Conservation (phyloP, 2,113 vertebrate species). For the Leptodactylus fuscus region DNA sequence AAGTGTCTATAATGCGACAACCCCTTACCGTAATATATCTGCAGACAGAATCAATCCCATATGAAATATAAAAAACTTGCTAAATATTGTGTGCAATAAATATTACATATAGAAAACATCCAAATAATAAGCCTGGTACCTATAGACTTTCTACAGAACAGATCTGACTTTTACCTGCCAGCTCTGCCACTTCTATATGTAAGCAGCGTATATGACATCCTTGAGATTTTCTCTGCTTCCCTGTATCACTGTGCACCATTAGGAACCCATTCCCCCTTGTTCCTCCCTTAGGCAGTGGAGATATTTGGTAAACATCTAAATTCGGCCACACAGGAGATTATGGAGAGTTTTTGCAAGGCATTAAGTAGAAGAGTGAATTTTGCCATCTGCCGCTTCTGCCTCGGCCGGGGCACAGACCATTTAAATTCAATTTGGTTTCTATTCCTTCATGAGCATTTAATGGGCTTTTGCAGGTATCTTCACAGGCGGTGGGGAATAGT, state of each 20-base stretch:
- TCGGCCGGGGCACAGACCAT: slow-evolving; percentile 59
- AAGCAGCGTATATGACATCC: not conserved
- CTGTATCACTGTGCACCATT: not conserved
- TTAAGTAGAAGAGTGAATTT: slow-evolving; percentile 9
- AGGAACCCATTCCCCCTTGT: slow-evolving; percentile 12
- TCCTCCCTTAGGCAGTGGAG: slow-evolving; percentile 21
- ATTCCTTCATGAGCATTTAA: slow-evolving; percentile 71
- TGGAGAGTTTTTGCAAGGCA: slow-evolving; percentile 42
- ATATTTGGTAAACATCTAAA: slow-evolving; percentile 29
- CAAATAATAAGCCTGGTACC: no score
- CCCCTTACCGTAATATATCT: no score
- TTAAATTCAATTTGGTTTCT: slow-evolving; percentile 69
- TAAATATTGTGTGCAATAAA: no score
- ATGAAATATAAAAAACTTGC: no score
- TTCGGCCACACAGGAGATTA: slow-evolving; percentile 5
- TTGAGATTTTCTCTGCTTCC: not conserved
- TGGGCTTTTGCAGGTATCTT: slow-evolving; percentile 67
- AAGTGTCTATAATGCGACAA: no score
- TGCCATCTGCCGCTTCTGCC: slow-evolving; percentile 67
- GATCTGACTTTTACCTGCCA: not conserved
- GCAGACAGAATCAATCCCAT: no score
- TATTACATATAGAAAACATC: no score
- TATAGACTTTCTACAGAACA: no score
- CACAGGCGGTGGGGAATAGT: slow-evolving; percentile 67
- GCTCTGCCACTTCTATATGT: not conserved